Base-by-base conservation (phyloP, 2,888 invertebrate genomes). In the Limnephilus auricula region DNA sequence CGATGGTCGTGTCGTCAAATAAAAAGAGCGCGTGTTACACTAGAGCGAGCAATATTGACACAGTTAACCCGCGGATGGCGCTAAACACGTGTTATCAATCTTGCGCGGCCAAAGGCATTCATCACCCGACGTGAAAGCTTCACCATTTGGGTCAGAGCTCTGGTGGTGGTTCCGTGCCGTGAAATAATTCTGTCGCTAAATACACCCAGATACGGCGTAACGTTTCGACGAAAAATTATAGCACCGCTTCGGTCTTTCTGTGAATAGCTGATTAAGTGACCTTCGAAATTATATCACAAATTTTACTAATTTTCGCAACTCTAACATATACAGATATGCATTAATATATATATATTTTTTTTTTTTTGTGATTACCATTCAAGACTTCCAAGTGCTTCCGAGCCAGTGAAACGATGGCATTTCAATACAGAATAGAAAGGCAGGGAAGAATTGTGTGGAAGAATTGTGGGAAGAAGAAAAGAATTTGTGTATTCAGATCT, bases 161-260 rank as follows among this genome's bases (percentile, higher is more conserved):
- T 65, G 65, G n/a, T n/a, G 65, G 65, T 32, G 82, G 30, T 15
- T 32, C 82, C 15, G 82, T 82, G 18, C 32, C 34, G 82, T 32
- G 25, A 25, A 82, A 82, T 82, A 34, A 82, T 82, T 82, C 34
- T 25, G 34, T 82, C 82, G 34, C 32, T 34, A 82, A 82, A 82
- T 82, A 65, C 25, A 9, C 25, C 9, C 5, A 18, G 18, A 4
- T 65, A 25, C 65, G 9, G 65, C 65, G 65, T n/a, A 65, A 65
- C 25, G 65, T 65, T 65, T 65, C n/a, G 65, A 65, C 25, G 25
- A n/a, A 65, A 65, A n/a, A 65, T 65, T 65, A 65, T 9, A n/a
- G n/a, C 65, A 6, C 5, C 65, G 65, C 2, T 65, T n/a, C 65
- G 9, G 25, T n/a, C 65, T 65, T n/a, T 65, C 1, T 9, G 65